phyloP scores from a whole-genome alignment of 2,113 vertebrate genomes.

The Anarrhichthys ocellatus region DNA sequence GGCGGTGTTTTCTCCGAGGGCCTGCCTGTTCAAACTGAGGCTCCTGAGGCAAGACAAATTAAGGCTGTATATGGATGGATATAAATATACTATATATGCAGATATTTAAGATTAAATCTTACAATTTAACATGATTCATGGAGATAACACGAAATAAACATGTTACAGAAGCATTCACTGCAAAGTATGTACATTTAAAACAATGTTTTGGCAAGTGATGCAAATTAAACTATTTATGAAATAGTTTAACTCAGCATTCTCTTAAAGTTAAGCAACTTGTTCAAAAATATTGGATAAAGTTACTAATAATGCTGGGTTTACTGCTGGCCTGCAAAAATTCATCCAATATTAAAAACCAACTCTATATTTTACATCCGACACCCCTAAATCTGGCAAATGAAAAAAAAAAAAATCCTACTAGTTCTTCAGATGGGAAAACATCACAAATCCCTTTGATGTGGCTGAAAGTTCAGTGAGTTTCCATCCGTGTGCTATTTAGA shows the following conservation, averaged over 20 bases:
- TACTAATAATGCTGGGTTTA: not conserved
- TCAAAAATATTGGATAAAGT: too few species aligned
- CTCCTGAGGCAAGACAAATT: slow-evolving; percentile 9
- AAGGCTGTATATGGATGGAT: slow-evolving; percentile 9
- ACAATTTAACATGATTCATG: not conserved
- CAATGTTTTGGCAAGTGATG: not conserved
- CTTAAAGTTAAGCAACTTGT: not conserved
- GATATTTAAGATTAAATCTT: not conserved
- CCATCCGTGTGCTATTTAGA: too few species aligned
- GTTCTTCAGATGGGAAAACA: too few species aligned
- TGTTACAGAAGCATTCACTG: not conserved
- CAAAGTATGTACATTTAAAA: not conserved
- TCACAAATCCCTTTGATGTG: too few species aligned
- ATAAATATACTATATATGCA: not conserved
- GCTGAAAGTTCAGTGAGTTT: too few species aligned
- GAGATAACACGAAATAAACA: not conserved
- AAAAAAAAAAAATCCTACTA: too few species aligned
- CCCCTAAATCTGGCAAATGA: too few species aligned
- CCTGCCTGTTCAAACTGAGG: slow-evolving; percentile 22
- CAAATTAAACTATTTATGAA: not conserved
- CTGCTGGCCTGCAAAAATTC: not conserved
- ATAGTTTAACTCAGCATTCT: not conserved
- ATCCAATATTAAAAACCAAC: not conserved
- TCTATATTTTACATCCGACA: too few species aligned
- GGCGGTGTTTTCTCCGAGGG: slow-evolving; percentile 63